phyloP scores from a whole-genome alignment of 1,140 invertebrate genomes.

The Leptonema lineaticorne region DNA sequence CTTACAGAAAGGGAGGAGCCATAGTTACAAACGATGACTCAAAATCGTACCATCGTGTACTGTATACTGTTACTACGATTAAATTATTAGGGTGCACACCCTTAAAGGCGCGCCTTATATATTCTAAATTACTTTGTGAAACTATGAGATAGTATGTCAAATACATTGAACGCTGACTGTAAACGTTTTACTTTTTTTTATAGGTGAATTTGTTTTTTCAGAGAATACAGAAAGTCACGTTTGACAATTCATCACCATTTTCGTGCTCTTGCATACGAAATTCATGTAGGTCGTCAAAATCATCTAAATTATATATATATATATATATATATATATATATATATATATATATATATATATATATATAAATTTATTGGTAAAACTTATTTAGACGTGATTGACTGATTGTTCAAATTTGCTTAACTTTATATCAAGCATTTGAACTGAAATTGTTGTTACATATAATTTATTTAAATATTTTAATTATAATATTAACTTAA shows the following conservation, averaged over 20 bases:
- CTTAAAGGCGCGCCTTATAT: neutral
- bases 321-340: neutral
- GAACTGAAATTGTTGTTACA: too few species aligned
- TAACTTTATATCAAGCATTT: too few species aligned
- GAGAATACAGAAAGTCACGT: slow-evolving; percentile 13
- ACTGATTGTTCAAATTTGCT: too few species aligned
- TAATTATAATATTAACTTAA: too few species aligned
- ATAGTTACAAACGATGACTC: neutral
- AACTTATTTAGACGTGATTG: too few species aligned
- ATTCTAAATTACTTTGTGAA: neutral
- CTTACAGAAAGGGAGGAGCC: neutral
- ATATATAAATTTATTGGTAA: too few species aligned
- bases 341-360: neutral
- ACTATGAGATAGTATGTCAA: too few species aligned
- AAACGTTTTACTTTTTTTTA: neutral
- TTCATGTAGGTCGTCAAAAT: neutral
- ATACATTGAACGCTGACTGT: neutral
- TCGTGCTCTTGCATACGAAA: slow-evolving; percentile 17
- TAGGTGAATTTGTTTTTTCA: neutral
- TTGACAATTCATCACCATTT: slow-evolving; percentile 22
- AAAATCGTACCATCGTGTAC: neutral
- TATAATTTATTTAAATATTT: too few species aligned
- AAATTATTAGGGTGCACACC: too few species aligned
- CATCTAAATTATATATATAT: neutral
- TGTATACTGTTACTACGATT: neutral